phyloP scores from a whole-genome alignment of 2,797 vertebrate species.

The Clarias laeviceps region DNA sequence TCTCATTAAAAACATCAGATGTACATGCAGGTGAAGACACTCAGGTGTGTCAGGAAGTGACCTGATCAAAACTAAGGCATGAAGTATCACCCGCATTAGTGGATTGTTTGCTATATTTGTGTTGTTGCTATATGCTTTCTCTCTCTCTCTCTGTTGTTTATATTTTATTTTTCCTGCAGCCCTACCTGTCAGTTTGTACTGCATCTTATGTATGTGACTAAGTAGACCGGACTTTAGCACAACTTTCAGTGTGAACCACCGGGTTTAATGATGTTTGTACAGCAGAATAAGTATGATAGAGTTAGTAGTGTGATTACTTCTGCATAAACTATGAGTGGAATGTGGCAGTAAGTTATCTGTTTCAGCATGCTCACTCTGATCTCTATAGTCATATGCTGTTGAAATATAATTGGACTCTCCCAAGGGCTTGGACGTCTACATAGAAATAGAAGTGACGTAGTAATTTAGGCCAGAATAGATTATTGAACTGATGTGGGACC shows the following conservation, averaged over 20 bases:
- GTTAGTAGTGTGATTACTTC: slow-evolving; percentile 11
- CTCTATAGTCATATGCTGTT: slow-evolving; percentile 54
- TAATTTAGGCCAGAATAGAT: slow-evolving; percentile 45
- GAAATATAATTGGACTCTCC: slow-evolving; percentile 53
- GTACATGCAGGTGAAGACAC: background rate
- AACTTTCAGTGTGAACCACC: background rate
- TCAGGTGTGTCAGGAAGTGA: slow-evolving; percentile 27
- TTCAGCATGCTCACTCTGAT: slow-evolving; percentile 65
- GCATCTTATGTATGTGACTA: background rate
- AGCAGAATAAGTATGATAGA: background rate
- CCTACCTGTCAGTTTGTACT: background rate
- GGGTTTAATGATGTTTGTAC: background rate
- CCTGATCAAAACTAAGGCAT: background rate
- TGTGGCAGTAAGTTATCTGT: slow-evolving; percentile 68
- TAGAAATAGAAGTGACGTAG: slow-evolving; percentile 59
- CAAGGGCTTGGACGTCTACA: slow-evolving; percentile 46
- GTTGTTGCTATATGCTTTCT: background rate
- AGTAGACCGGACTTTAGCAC: background rate
- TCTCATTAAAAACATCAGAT: background rate
- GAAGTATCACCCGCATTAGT: background rate
- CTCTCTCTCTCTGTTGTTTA: too few species aligned
- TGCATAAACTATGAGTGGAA: slow-evolving; percentile 73
- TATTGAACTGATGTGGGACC: slow-evolving; percentile 44
- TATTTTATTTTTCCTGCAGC: background rate
- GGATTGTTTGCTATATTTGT: background rate